Conservation (phyloP, 2,113 vertebrate species). For the Eira barbara region DNA sequence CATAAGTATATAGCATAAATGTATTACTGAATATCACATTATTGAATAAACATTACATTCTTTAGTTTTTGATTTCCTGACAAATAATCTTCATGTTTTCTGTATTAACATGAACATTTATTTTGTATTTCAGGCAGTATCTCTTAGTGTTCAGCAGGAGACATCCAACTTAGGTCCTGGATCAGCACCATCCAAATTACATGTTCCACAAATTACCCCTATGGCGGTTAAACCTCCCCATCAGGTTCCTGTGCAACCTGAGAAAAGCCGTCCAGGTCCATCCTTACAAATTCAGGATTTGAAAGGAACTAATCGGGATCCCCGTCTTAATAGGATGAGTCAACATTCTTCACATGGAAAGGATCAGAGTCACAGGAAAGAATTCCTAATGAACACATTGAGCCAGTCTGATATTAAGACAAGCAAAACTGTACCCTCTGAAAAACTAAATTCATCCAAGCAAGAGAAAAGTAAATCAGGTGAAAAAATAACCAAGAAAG, state of each 20-base stretch:
- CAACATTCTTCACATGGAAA: conserved; percentile 84
- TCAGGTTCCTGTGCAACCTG: conserved; percentile 77
- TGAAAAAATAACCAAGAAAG: conserved; percentile 87
- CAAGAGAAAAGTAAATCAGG: conserved; percentile 85
- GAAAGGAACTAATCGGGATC: conserved; percentile 91
- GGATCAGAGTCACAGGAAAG: conserved; percentile 89
- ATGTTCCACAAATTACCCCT: conserved; percentile 80
- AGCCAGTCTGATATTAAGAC: conserved; percentile 83
- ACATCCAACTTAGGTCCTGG: conserved; percentile 81
- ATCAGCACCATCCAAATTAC: conserved; percentile 83
- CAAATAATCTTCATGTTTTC: background rate
- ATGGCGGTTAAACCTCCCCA: conserved; percentile 81
- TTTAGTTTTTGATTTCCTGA: background rate
- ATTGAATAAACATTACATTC: background rate
- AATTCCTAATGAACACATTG: conserved; percentile 72
- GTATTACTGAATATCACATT: background rate
- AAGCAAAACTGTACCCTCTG: conserved; percentile 79
- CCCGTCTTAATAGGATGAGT: conserved; percentile 89
- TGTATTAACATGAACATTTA: conserved; percentile 29
- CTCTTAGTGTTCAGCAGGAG: conserved; percentile 86
- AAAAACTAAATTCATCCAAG: conserved; percentile 83
- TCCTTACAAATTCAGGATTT: conserved; percentile 86
- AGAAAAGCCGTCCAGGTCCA: conserved; percentile 82
- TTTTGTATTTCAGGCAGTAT: conserved; percentile 84
- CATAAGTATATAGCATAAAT: background rate